Conservation (phyloP, 2,113 vertebrate genomes). For the Pelmatolapia mariae region DNA sequence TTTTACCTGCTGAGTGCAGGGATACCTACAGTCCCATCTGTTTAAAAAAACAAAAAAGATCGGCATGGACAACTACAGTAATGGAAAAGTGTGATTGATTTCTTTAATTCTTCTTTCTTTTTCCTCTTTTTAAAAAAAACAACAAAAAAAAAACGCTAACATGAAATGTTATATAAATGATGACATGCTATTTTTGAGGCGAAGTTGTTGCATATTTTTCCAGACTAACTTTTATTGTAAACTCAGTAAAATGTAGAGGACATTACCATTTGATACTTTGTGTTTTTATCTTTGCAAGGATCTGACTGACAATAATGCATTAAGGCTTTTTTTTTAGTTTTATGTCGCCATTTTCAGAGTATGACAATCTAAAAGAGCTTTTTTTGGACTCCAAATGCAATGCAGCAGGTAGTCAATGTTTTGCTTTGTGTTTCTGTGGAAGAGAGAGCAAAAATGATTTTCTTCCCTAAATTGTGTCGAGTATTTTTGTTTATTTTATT, state of each 20-base stretch:
- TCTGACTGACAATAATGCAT: slow-evolving; percentile 24
- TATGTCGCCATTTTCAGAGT: not conserved
- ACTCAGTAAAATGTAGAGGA: slow-evolving; percentile 34
- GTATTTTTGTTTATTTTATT: not conserved
- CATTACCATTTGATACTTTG: slow-evolving; percentile 30
- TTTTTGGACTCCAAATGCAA: not conserved
- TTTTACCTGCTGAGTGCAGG: slow-evolving; percentile 40
- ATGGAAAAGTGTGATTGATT: not conserved
- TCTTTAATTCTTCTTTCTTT: not conserved
- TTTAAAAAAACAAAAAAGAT: not conserved
- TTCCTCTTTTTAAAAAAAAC: not conserved
- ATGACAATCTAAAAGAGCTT: not conserved
- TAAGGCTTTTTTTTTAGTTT: slow-evolving; percentile 20
- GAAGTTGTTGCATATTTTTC: slow-evolving; percentile 40
- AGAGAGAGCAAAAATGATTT: not conserved
- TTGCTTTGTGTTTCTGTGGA: not conserved
- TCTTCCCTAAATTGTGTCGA: not conserved
- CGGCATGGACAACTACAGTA: not conserved
- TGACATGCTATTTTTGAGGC: slow-evolving; percentile 15
- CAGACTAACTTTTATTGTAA: slow-evolving; percentile 35
- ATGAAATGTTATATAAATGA: not conserved
- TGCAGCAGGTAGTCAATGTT: not conserved
- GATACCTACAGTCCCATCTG: slow-evolving; percentile 38
- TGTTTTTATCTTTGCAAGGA: slow-evolving; percentile 42
- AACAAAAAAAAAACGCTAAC: not conserved